These are phyloP conservation scores for Cremastobaeus sp. DNA, from an alignment of 2,888 invertebrate species.

Conservation along the genomic window DNA sequence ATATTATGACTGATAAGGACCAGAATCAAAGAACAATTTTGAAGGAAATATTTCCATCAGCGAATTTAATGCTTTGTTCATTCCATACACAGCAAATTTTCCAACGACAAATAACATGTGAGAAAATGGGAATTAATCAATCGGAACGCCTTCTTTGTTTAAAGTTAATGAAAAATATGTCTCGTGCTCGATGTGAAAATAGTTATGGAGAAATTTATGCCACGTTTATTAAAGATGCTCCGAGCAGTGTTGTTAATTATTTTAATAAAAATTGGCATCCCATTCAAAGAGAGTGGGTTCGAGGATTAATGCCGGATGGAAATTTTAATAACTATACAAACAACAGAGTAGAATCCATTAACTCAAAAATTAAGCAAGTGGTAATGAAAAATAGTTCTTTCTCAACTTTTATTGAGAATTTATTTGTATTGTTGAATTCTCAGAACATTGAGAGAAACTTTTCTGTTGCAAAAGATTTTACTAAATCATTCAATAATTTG, in stretches of 20 bases:
- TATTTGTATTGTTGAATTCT: conserved; percentile 16
- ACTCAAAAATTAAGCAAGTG: conserved; percentile 20
- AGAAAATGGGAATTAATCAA: not conserved
- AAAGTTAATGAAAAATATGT: too few species aligned
- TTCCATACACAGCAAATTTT: conserved; percentile 20
- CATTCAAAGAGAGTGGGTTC: conserved; percentile 55
- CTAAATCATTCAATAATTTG: not conserved
- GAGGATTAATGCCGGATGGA: conserved; percentile 2
- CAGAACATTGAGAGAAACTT: conserved; percentile 4
- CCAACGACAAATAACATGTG: not conserved
- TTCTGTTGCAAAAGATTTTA: not conserved
- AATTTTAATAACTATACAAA: conserved; percentile 23
- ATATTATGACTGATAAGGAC: conserved; percentile 21
- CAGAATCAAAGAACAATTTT: conserved; percentile 2
- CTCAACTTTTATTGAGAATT: not conserved
- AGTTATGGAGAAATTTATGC: conserved; percentile 29
- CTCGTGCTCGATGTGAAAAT: conserved; percentile 19
- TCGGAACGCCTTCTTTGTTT: too few species aligned
- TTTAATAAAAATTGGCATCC: conserved; percentile 59
- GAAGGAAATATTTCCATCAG: not conserved
- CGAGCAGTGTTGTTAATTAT: conserved; percentile 41
- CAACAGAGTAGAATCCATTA: conserved; percentile 18
- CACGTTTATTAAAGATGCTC: too few species aligned
- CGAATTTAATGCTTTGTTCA: conserved; percentile 4
- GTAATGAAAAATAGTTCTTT: conserved; percentile 10